Evolutionary conservation across 30 jellyfish, hydroid and myxozoan species (phyloP).

Genomic region (Cassiopea andromeda): DNA sequence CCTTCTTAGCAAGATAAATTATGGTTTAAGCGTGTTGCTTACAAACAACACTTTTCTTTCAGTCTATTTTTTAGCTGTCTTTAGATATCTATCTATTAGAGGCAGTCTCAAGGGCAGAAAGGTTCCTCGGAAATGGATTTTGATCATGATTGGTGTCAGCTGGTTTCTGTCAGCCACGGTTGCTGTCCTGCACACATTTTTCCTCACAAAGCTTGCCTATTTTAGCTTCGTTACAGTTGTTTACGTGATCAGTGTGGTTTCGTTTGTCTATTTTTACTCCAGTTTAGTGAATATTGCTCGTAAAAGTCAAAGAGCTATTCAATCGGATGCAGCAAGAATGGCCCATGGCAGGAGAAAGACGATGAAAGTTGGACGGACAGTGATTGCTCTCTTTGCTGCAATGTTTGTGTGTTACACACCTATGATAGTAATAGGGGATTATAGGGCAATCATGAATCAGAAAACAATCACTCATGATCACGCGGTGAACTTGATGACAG

Average conservation of each 20-base stretch:
- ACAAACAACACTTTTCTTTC: constrained; percentile 45
- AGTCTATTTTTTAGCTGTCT: constrained; percentile 34
- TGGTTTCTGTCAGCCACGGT: constrained; percentile 18
- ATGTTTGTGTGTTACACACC: constrained; percentile 57
- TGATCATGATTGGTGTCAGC: constrained; percentile 16
- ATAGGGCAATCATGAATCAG: constrained; percentile 37
- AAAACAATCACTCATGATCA: constrained; percentile 26
- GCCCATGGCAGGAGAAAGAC: not conserved
- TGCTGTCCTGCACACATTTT: constrained; percentile 22
- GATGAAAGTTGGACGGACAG: constrained; percentile 21
- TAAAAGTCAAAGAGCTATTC: constrained; percentile 7
- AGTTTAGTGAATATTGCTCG: constrained; percentile 38
- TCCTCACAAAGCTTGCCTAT: constrained; percentile 51
- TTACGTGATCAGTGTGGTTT: constrained; percentile 20
- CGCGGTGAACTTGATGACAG: constrained; percentile 9
- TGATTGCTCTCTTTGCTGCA: constrained; percentile 33
- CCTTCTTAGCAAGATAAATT: constrained; percentile 29
- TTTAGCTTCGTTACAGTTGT: constrained; percentile 38
- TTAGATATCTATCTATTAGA: constrained; percentile 27
- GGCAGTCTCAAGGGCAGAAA: constrained; percentile 50
- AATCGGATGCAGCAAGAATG: not conserved
- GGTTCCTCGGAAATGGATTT: constrained; percentile 18
- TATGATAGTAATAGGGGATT: constrained; percentile 26
- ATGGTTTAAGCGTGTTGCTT: constrained; percentile 33
- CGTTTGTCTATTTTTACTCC: constrained; percentile 37